phyloP scores from a whole-genome alignment of 2,113 vertebrate species.

The Alethe castanea region DNA sequence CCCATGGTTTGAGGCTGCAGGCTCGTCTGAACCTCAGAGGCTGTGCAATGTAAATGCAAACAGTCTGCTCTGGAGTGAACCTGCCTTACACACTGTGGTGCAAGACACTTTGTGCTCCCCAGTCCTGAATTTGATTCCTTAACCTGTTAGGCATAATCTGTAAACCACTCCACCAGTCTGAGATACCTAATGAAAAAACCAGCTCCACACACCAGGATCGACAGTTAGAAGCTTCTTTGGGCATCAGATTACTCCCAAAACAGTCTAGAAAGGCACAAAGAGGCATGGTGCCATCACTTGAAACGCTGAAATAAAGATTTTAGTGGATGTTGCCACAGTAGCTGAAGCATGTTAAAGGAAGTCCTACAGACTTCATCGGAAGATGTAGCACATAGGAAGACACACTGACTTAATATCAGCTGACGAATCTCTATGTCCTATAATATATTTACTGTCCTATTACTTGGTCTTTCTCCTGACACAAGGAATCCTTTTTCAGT shows the following conservation, averaged over 20 bases:
- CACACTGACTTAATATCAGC: not conserved
- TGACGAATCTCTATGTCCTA: not conserved
- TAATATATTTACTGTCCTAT: not conserved
- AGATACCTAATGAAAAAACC: not conserved
- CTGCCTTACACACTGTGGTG: not conserved
- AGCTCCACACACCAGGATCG: not conserved
- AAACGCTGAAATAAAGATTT: not conserved
- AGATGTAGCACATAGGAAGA: not conserved
- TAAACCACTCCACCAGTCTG: not conserved
- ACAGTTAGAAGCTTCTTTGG: not conserved
- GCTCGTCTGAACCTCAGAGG: not conserved
- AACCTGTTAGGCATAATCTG: not conserved
- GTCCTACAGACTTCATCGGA: not conserved
- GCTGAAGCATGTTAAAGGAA: not conserved
- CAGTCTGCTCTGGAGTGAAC: not conserved
- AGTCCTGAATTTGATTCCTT: not conserved
- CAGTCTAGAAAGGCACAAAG: not conserved
- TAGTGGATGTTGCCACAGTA: not conserved
- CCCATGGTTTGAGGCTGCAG: not conserved
- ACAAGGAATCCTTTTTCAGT: not conserved
- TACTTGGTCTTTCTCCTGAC: not conserved
- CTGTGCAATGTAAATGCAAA: not conserved
- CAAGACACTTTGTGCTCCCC: not conserved
- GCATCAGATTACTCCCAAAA: not conserved
- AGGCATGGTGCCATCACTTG: not conserved